Conservation (phyloP, 2,113 vertebrate species). For the Platycercus adscitus region DNA sequence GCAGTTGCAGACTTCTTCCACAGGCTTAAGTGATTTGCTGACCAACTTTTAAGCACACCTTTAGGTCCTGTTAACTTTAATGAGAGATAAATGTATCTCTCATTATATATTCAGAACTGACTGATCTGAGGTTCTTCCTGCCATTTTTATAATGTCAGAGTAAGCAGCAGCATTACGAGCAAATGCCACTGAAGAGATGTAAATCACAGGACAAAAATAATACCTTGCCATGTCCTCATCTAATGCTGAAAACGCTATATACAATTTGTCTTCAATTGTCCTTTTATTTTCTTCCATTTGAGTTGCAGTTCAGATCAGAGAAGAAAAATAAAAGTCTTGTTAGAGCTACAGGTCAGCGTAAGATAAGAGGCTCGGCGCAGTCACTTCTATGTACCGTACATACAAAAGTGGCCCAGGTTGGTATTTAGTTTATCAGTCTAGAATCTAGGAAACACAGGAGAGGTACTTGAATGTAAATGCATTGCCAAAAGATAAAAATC, state of each 20-base stretch:
- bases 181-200: background rate
- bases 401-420: constrained; percentile 26
- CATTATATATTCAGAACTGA: background rate
- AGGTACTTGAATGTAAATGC: constrained; percentile 63
- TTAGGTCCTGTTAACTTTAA: background rate
- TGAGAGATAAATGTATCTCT: background rate
- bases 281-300: constrained; percentile 23
- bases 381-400: background rate
- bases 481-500: constrained; percentile 63
- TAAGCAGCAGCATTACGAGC: background rate
- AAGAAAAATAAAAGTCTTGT: constrained; percentile 43
- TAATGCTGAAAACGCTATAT: background rate
- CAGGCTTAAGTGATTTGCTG: background rate
- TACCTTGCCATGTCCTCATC: background rate
- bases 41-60: background rate
- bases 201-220: background rate
- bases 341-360: constrained; percentile 53
- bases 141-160: background rate
- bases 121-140: background rate
- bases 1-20: background rate
- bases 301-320: constrained; percentile 24
- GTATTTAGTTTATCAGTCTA: constrained; percentile 56
- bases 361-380: constrained; percentile 51
- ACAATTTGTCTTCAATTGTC: background rate
- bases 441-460: constrained; percentile 56